Evolutionary conservation across 2,113 vertebrate genomes (phyloP).

Genomic region (Perognathus longimembris): DNA sequence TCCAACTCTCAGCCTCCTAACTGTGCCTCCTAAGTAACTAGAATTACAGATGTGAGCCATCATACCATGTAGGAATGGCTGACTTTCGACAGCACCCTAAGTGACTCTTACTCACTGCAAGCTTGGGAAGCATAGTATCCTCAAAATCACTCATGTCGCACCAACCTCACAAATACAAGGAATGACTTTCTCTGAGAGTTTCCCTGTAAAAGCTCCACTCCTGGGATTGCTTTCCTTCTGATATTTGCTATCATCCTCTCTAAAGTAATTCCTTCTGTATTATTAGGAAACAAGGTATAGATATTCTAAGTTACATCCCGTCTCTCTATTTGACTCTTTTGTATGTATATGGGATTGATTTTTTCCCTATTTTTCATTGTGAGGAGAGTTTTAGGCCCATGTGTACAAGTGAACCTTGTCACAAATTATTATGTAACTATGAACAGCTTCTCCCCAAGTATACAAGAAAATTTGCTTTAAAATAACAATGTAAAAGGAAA

Average conservation of each 20-base stretch:
- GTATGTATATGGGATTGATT: neutral
- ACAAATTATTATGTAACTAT: slow-evolving; percentile 45
- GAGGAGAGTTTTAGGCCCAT: slow-evolving; percentile 16
- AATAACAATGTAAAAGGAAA: slow-evolving; percentile 42
- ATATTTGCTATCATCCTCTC: neutral
- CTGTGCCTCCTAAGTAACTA: too few relatives aligned
- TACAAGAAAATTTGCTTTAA: slow-evolving; percentile 48
- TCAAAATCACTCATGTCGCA: neutral
- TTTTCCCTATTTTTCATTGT: neutral
- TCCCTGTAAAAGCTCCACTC: neutral
- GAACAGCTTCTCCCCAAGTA: slow-evolving; percentile 14
- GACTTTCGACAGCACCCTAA: neutral
- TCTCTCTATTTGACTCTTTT: slow-evolving; percentile 15
- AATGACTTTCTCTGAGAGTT: neutral
- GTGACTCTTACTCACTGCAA: neutral
- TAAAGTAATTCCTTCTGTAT: neutral
- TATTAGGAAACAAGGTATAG: neutral
- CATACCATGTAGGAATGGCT: too few relatives aligned
- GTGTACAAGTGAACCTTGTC: slow-evolving; percentile 12
- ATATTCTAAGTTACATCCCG: neutral
- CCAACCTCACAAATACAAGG: neutral
- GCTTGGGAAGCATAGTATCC: neutral
- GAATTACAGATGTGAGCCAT: too few relatives aligned
- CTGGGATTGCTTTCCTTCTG: neutral
- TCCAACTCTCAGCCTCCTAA: too few relatives aligned